Percentiles rank a stretch among this genome's conserved stretches.
Conservation (phyloP, 1,140 invertebrate genomes). For the Dendroctonus ponderosae region DNA sequence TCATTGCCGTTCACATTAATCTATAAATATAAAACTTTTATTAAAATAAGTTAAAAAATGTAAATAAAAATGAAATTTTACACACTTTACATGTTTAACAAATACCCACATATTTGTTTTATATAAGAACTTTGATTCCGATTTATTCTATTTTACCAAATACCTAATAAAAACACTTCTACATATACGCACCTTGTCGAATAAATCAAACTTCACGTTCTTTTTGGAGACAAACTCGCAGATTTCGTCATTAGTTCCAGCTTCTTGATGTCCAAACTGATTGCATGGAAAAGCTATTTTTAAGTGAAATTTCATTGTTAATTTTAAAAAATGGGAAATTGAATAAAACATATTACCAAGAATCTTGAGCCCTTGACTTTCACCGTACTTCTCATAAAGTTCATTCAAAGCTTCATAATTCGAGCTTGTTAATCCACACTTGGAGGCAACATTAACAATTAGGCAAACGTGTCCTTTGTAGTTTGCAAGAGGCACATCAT, state of each 20-base stretch:
- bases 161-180: too few relatives aligned
- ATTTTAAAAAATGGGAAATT: too few relatives aligned
- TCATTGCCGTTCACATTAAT: too few relatives aligned
- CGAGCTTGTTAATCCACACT: constrained; percentile 76
- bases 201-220: constrained; percentile 78
- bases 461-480: constrained; percentile 71
- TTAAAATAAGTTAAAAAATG: too few relatives aligned
- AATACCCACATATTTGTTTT: too few relatives aligned
- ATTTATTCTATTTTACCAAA: too few relatives aligned
- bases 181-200: constrained; percentile 63
- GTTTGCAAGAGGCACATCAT: constrained; percentile 67
- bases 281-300: constrained; percentile 83
- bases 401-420: constrained; percentile 76
- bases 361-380: constrained; percentile 66
- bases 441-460: constrained; percentile 84
- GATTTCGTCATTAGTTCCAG: constrained; percentile 70
- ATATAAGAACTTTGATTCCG: too few relatives aligned
- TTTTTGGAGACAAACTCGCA: constrained; percentile 68
- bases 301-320: too few relatives aligned
- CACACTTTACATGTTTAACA: too few relatives aligned
- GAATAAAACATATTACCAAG: constrained; percentile 45
- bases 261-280: constrained; percentile 84
- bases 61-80: too few relatives aligned
- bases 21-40: too few relatives aligned
- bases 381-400: constrained; percentile 69